These are phyloP conservation scores for Abrostola tripartita DNA, from an alignment of 2,888 invertebrate genomes.

Conservation along the genomic window DNA sequence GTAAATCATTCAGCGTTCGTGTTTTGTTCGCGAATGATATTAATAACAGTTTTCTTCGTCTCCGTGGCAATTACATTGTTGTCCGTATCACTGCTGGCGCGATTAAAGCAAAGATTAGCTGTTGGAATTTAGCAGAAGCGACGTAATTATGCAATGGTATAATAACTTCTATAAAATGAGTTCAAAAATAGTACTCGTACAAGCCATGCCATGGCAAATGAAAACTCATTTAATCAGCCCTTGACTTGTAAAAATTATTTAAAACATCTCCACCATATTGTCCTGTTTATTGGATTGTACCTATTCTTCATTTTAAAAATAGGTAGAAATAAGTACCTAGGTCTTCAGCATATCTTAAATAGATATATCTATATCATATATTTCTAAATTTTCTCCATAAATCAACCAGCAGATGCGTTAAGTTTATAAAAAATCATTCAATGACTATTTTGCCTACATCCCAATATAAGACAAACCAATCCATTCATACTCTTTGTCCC, in stretches of 20 bases:
- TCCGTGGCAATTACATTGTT: slow-evolving; percentile 80
- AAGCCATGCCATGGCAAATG: too few relatives aligned
- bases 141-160: slow-evolving; percentile 7
- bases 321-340: too few relatives aligned
- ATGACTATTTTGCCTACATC: neutral
- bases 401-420: neutral
- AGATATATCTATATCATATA: too few relatives aligned
- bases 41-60: slow-evolving; percentile 85
- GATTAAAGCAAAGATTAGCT: slow-evolving; percentile 68
- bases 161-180: neutral
- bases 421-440: neutral
- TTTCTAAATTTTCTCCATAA: too few relatives aligned
- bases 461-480: slow-evolving; percentile 6
- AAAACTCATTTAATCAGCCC: too few relatives aligned
- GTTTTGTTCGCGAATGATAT: slow-evolving; percentile 73
- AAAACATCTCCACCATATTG: too few relatives aligned
- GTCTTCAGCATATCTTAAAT: too few relatives aligned
- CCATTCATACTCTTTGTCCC: slow-evolving; percentile 63
- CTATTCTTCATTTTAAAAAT: too few relatives aligned
- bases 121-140: slow-evolving; percentile 41
- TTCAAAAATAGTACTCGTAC: too few relatives aligned
- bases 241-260: too few relatives aligned
- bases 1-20: slow-evolving; percentile 68
- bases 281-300: too few relatives aligned
- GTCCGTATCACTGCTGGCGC: slow-evolving; percentile 79